These are phyloP conservation scores for Phengaris alcon DNA, from an alignment of 2,888 invertebrate species.

Conservation along the genomic window DNA sequence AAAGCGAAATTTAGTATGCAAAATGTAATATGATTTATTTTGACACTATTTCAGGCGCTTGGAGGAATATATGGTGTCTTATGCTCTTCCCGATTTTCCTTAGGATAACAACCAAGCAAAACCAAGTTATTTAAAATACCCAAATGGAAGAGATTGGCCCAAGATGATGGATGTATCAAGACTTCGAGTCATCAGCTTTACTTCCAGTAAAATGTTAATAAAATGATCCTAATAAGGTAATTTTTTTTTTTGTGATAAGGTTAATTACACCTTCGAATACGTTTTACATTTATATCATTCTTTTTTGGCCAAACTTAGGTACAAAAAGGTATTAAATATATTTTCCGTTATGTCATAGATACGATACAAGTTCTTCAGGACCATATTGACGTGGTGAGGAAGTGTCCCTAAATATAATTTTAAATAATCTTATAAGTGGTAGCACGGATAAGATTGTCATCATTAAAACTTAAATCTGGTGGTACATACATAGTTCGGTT, in stretches of 20 bases:
- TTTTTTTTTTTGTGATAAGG: too few relatives aligned
- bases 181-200: neutral
- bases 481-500: neutral
- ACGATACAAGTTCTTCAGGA: neutral
- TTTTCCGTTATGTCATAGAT: neutral
- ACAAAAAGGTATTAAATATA: neutral
- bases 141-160: neutral
- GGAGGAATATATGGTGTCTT: neutral
- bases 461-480: neutral
- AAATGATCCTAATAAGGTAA: neutral
- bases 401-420: neutral
- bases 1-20: neutral
- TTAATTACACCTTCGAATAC: too few relatives aligned
- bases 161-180: neutral
- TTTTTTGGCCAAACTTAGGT: neutral
- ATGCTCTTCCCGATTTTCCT: neutral
- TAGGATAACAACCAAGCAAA: neutral
- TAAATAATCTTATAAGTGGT: neutral
- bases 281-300: too few relatives aligned
- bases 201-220: neutral
- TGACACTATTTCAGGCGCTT: neutral
- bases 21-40: neutral
- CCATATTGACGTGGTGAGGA: neutral
- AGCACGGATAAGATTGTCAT: neutral
- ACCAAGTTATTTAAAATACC: neutral